These are phyloP conservation scores for Prorops nasuta DNA, from an alignment of 1,140 invertebrate species.

Conservation along the genomic window DNA sequence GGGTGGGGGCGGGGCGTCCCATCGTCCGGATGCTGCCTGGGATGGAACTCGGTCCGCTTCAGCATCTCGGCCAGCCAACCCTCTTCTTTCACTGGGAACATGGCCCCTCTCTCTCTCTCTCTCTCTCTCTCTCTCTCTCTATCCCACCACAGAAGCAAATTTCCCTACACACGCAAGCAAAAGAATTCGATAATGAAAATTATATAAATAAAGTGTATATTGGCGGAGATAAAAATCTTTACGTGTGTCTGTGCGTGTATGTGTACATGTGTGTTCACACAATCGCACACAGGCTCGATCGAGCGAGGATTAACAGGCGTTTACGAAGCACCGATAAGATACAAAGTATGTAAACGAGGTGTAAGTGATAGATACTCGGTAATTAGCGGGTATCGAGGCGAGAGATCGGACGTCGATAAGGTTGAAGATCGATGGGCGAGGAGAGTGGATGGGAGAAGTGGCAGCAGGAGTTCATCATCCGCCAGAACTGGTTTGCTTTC, in stretches of 20 bases:
- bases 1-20: conserved; percentile 45
- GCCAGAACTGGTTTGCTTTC: conserved; percentile 23
- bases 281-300: background rate
- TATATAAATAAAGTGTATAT: too few relatives aligned
- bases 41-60: conserved; percentile 37
- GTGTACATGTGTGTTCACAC: background rate
- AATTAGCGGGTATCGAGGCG: conserved; percentile 27
- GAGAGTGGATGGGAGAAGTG: background rate
- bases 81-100: background rate
- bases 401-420: conserved; percentile 22
- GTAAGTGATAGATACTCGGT: conserved; percentile 30
- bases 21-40: conserved; percentile 41
- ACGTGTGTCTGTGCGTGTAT: too few relatives aligned
- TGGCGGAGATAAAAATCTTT: too few relatives aligned
- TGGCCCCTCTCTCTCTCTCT: background rate
- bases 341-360: conserved; percentile 31
- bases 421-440: conserved; percentile 11
- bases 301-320: conserved; percentile 17
- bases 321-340: conserved; percentile 23
- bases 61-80: background rate
- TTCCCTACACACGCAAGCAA: too few relatives aligned
- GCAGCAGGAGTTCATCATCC: conserved; percentile 14
- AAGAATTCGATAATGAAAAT: too few relatives aligned
- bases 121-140: conserved; percentile 15
- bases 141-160: conserved; percentile 22